phyloP scores from a whole-genome alignment of 37 sponge, comb jelly and placozoan species.

The Ianthella basta region DNA sequence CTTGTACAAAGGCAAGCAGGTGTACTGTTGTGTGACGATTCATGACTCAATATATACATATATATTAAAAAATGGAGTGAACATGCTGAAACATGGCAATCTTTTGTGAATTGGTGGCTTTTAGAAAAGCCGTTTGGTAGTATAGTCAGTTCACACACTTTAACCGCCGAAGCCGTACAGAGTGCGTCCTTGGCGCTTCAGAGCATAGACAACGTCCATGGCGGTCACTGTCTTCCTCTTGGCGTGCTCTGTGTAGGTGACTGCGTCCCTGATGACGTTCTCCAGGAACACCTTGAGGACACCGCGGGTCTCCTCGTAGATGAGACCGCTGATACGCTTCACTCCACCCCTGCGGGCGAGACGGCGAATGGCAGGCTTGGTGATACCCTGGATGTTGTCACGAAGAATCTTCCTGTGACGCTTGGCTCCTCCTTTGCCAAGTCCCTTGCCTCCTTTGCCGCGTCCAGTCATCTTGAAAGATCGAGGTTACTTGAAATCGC shows the following conservation, averaged over 20 bases:
- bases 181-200: constrained; percentile 97
- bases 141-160: constrained; percentile 19
- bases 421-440: constrained; percentile 99
- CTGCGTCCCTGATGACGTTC: constrained; percentile 98
- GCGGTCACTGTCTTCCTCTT: constrained; percentile 99
- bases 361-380: constrained; percentile 98
- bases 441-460: constrained; percentile 98
- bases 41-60: too few species aligned
- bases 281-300: constrained; percentile 97
- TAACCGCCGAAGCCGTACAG: constrained; percentile 98
- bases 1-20: too few species aligned
- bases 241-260: constrained; percentile 99
- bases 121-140: constrained; percentile 65
- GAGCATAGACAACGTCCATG: constrained; percentile 99
- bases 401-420: constrained; percentile 98
- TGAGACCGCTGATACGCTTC: constrained; percentile 96
- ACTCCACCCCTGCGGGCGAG: constrained; percentile 97
- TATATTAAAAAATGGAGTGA: too few species aligned
- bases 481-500: background rate
- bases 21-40: too few species aligned
- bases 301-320: constrained; percentile 98
- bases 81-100: too few species aligned
- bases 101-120: constrained; percentile 37
- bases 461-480: constrained; percentile 88
- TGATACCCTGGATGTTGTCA: constrained; percentile 99